These are phyloP conservation scores for Papilio glaucus DNA, from an alignment of 1,140 invertebrate species.

Conservation along the genomic window DNA sequence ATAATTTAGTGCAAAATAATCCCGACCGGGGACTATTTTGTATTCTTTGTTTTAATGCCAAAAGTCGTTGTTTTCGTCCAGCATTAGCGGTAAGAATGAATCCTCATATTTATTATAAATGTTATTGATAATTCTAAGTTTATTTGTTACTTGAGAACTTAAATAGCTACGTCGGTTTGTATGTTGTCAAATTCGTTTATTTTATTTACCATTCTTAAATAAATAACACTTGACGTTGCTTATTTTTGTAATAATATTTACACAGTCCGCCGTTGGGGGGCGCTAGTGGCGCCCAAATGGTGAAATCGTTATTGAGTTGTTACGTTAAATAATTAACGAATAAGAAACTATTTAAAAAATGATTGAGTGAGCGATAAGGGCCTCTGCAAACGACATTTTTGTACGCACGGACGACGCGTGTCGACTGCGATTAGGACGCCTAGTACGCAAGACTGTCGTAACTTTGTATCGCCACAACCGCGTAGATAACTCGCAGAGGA, in stretches of 20 bases:
- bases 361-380: too few species aligned
- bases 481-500: too few species aligned
- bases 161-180: background rate
- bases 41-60: background rate
- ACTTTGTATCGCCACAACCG: too few species aligned
- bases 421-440: background rate
- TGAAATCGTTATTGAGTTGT: background rate
- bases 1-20: too few species aligned
- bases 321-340: background rate
- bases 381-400: too few species aligned
- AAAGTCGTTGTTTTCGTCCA: background rate
- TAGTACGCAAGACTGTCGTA: too few species aligned
- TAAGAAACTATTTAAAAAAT: background rate
- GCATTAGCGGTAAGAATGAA: background rate
- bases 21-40: too few species aligned
- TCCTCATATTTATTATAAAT: background rate
- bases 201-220: background rate
- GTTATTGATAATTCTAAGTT: conserved; percentile 5
- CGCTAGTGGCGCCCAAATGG: background rate
- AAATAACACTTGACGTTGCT: background rate
- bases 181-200: background rate
- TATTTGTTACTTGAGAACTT: background rate
- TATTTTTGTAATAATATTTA: conserved; percentile 15
- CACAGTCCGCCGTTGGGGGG: background rate
- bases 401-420: too few species aligned